A percentile compares a stretch with the other conserved stretches of the same genome.
phyloP scores from a whole-genome alignment of 2,888 invertebrate species.

The Rhabditoides inermis region DNA sequence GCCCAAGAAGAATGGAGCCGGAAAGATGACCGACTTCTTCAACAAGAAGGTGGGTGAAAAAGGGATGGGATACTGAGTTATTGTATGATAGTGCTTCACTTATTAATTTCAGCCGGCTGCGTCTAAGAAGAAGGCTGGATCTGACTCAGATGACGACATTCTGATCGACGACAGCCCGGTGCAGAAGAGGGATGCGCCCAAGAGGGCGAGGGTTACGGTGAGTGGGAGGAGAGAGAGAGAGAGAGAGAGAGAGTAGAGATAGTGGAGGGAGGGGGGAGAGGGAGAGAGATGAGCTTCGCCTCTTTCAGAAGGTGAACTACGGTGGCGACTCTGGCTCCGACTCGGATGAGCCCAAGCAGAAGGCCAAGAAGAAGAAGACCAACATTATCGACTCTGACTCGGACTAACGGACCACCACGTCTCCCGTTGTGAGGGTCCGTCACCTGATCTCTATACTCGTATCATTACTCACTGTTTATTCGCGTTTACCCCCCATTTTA shows the following conservation, averaged over 20 bases:
- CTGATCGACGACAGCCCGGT: neutral
- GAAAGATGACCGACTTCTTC: conserved; percentile 11
- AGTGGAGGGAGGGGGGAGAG: neutral
- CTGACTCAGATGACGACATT: conserved; percentile 8
- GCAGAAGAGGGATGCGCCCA: neutral
- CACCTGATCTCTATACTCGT: no score
- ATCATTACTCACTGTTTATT: no score
- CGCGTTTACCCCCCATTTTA: no score
- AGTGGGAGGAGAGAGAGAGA: neutral
- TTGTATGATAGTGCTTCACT: no score
- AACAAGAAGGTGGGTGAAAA: conserved; percentile 2
- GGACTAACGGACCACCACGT: no score
- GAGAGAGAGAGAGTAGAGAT: neutral
- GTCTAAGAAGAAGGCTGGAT: no score
- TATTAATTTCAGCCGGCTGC: no score
- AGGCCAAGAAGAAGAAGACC: neutral
- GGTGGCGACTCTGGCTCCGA: conserved; percentile 2
- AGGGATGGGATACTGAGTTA: conserved; percentile 3
- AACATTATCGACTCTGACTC: no score
- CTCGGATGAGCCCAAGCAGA: conserved; percentile 6
- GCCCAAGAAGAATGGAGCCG: conserved; percentile 2
- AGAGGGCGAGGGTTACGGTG: neutral
- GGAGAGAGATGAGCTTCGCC: neutral
- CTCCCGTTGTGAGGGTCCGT: no score
- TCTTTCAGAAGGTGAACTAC: conserved; percentile 2